Evolutionary conservation across 2,113 vertebrate species (phyloP), one percentile per base, ranked within the genome.

Genomic region (Morone chrysops): DNA sequence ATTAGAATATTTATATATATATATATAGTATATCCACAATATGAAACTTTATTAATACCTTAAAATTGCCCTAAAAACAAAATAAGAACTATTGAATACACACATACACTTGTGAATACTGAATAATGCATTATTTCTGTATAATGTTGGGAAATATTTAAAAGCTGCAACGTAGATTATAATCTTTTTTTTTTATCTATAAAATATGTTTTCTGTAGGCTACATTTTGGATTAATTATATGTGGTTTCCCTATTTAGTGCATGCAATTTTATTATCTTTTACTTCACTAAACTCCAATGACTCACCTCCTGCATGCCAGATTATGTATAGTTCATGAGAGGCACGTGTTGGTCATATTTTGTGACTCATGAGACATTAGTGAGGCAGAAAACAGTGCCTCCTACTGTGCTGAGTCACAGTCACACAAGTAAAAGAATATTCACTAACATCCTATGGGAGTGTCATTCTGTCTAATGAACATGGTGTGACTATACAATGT

Each of bases 311-410:
- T 69, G 70, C 57, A 11, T 2, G 16, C 51, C 61, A 80, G 18
- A 82, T 84, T 70, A 84, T 78, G 22, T 70, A 62, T 41, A 80
- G 38, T 61, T 80, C 59, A 79, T 2, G 9, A 59, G 47, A 73
- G 40, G 80, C 73, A 82, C 36, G 48, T 70, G 76, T 75, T 18
- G 14, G 57, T 83, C 70, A 83, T 67, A 83, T 53, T 17, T 40
- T 74, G 70, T 87, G 71, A 70, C 50, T 86, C 57, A 70, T 62
- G 51, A 79, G 36, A 70, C 63, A 48, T n/a, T 48, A 67, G 65
- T 48, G 16, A 62, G 66, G 47, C 54, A 61, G 31, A 67, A 71
- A 70, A 76, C 66, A 25, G 56, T 6, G 45, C 50, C 60, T 80
- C 80, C 36, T 45, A 41, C 17, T 68, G 9, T 71, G 77, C 81